A percentile compares a stretch with the other conserved stretches of the same genome.
Evolutionary conservation across 1,140 invertebrate genomes (phyloP).

Genomic region (Philaenus spumarius): DNA sequence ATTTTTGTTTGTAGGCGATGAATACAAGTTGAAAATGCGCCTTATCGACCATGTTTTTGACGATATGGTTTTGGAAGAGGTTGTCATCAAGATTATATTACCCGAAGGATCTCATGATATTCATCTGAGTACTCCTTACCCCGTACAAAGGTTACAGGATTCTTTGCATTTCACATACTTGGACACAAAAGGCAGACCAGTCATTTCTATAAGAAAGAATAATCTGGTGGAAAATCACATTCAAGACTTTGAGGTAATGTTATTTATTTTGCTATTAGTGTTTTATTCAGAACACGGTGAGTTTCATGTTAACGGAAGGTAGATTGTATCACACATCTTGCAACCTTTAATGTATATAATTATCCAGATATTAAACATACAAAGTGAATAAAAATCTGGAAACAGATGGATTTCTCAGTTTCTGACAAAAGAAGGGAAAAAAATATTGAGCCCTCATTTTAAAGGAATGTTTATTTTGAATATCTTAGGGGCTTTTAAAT

Average conservation of each 20-base stretch:
- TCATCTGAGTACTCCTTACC: conserved; percentile 75
- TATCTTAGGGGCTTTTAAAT: too few species aligned
- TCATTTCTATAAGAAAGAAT: conserved; percentile 75
- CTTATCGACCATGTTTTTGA: conserved; percentile 94
- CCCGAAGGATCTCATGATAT: conserved; percentile 87
- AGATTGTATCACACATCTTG: too few species aligned
- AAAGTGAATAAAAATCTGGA: too few species aligned
- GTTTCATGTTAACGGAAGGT: too few species aligned
- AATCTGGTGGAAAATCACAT: conserved; percentile 97
- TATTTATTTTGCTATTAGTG: too few species aligned
- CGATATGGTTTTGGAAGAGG: conserved; percentile 90
- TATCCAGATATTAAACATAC: too few species aligned
- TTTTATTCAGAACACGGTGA: too few species aligned
- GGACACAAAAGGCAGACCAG: conserved; percentile 87
- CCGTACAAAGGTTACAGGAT: conserved; percentile 65
- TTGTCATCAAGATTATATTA: conserved; percentile 86
- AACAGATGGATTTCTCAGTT: too few species aligned
- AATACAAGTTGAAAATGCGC: conserved; percentile 85
- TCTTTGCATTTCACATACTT: conserved; percentile 87
- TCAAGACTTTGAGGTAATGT: conserved; percentile 48
- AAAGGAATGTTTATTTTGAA: too few species aligned
- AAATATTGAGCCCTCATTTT: too few species aligned
- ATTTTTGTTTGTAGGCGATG: conserved; percentile 37
- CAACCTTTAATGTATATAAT: too few species aligned
- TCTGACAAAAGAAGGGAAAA: too few species aligned